Evolutionary conservation across 2,113 vertebrate genomes (phyloP), one percentile per base, ranked within the genome.

Genomic region (Microcebus ravelobensis): DNA sequence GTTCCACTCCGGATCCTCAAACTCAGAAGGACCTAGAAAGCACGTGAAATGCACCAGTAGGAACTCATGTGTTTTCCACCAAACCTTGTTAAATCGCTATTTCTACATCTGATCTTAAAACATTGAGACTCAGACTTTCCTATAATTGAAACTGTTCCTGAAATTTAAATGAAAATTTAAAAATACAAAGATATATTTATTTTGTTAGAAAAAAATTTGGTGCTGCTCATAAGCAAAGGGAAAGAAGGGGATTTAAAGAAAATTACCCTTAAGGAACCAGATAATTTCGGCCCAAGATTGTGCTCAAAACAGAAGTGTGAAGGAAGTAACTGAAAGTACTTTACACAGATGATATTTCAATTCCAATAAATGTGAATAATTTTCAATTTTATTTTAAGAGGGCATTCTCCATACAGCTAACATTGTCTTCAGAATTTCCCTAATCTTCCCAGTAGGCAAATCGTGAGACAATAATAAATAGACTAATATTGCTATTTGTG

Each of bases 181-280:
- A 96, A 96, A 80, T 65, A 50, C 98, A 98, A 97, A 89, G 91
- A 97, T 85, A 86, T 52, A 96, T 91, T 95, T 34, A 84, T 97
- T 77, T 96, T 98, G 98, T 98, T 98, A 98, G 97, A 97, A 95
- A 36, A 97, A 97, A 86, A 87, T 83, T 96, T 94, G 87, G 95
- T 97, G 98, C 96, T 95, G 96, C 97, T 96, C 92, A 77, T 95
- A 98, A 99, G 98, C 97, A 98, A 98, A 98, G 96, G 97, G 87
- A 94, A 76, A 98, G 77, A 95, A 42, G 71, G 98, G 95, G 82
- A 96, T 89, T 96, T 87, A 98, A 98, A 97, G 98, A 98, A 84
- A 94, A 98, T 98, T 99, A 99, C 98, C 97, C 98, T 98, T 98
- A 98, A 97, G 98, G 98, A 99, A 99, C 99, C 99, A 98, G 98